phyloP scores from a whole-genome alignment of 2,113 vertebrate species.

The Cyanoramphus novaezelandiae region DNA sequence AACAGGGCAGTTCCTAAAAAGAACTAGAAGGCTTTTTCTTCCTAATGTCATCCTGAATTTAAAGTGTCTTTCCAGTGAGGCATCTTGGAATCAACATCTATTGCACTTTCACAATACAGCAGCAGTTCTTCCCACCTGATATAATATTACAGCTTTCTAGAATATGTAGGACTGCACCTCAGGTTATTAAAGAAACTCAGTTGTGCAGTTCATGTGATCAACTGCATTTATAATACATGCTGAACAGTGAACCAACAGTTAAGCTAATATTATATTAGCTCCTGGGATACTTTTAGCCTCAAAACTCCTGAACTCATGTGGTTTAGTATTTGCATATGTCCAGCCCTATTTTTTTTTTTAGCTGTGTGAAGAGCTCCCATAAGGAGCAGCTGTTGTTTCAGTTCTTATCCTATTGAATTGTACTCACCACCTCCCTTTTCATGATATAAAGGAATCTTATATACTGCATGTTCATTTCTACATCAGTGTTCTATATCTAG shows the following conservation, averaged over 20 bases:
- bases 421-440: neutral
- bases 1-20: neutral
- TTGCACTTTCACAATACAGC: neutral
- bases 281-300: neutral
- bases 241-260: neutral
- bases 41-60: neutral
- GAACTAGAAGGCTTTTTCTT: neutral
- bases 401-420: neutral
- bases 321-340: neutral
- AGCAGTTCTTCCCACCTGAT: neutral
- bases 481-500: neutral
- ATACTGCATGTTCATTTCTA: neutral
- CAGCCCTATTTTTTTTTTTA: neutral
- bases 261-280: neutral
- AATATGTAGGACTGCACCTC: neutral
- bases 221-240: neutral
- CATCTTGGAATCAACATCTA: neutral
- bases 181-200: neutral
- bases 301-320: neutral
- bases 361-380: neutral
- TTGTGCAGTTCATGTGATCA: neutral
- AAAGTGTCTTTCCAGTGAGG: neutral
- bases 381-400: neutral
- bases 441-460: neutral
- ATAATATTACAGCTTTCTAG: neutral